Evolutionary conservation across 2,797 vertebrate species (phyloP), one percentile per base, ranked within the genome.

Genomic region (Paratrypauchen microcephalus): DNA sequence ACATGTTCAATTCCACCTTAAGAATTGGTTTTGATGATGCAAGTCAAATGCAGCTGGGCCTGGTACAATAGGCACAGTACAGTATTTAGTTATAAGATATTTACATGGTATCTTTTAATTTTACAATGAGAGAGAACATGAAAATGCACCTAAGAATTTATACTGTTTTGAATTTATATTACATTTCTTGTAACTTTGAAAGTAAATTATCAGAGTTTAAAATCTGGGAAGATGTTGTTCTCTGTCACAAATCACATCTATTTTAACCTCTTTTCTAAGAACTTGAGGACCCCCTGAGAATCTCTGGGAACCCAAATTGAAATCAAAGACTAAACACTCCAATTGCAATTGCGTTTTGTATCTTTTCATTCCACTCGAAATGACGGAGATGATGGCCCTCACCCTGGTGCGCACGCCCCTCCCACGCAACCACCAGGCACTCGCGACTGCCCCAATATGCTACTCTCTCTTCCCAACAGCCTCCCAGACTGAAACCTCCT

Each of bases 1-100:
- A 59, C 54, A 41, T 63, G 5, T 48, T 59, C 30, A 32, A 30
- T 18, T 39, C 62, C 65, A 47, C 77, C 72, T 85, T 66, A 85
- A 69, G 73, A 70, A 26, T 69, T 73, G 69, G 77, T 55, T 76
- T 84, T 84, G 85, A 86, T 60, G 54, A 30, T 28, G 18, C 13
- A 45, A 39, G 59, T 36, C 59, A n/a, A 61, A 13, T 21, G n/a
- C 59, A 60, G 58, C 58, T 32, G 58, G 54, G 54, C 13, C 12
- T 57, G 24, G 55, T n/a, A 36, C 15, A 47, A 23, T 5, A 48
- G 24, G 55, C 9, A 36, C 23, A 24, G 41, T 11, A 48, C 16
- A 47, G 47, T 47, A 26, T 24, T 13, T 23, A 54, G 52, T 23
- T 11, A 52, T 54, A 21, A 6, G 21, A 23, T 54, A 23, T 55